phyloP scores from a whole-genome alignment of 2,888 invertebrate species.

The Drosophila leonis region DNA sequence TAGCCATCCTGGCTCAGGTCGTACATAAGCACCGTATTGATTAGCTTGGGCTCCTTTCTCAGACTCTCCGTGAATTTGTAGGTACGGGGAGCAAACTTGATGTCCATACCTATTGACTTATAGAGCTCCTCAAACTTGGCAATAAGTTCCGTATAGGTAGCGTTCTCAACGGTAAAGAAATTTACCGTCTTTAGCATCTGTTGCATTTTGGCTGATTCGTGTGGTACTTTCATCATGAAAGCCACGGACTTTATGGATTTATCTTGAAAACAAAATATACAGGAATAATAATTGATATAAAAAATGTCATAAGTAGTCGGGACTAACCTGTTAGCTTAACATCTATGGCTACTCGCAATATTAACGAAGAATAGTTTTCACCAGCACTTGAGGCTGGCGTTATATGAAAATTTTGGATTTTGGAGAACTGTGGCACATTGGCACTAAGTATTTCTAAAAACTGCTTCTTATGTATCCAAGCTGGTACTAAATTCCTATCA shows the following conservation, averaged over 20 bases:
- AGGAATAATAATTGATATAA: not conserved
- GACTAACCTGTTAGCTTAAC: constrained; percentile 59
- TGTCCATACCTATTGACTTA: constrained; percentile 43
- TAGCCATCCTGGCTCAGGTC: constrained; percentile 77
- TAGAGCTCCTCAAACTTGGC: constrained; percentile 73
- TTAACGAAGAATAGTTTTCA: constrained; percentile 81
- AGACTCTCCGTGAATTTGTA: constrained; percentile 56
- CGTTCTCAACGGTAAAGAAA: constrained; percentile 70
- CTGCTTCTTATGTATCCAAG: constrained; percentile 72
- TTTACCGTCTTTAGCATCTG: constrained; percentile 65
- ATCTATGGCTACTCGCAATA: constrained; percentile 70
- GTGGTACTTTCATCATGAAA: constrained; percentile 80
- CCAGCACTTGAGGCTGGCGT: constrained; percentile 63
- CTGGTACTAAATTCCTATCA: constrained; percentile 44
- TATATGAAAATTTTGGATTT: constrained; percentile 60
- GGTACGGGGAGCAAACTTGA: constrained; percentile 61
- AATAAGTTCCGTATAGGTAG: constrained; percentile 66
- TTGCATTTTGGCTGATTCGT: constrained; percentile 64
- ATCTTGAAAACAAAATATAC: constrained; percentile 52
- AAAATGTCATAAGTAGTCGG: not conserved
- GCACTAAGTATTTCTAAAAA: constrained; percentile 63
- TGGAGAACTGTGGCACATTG: constrained; percentile 52
- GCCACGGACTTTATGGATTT: constrained; percentile 49
- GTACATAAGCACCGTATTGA: constrained; percentile 75
- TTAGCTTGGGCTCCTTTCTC: constrained; percentile 53